Base-by-base conservation (phyloP, 2,888 invertebrate genomes). In the Lathronympha strigana region DNA sequence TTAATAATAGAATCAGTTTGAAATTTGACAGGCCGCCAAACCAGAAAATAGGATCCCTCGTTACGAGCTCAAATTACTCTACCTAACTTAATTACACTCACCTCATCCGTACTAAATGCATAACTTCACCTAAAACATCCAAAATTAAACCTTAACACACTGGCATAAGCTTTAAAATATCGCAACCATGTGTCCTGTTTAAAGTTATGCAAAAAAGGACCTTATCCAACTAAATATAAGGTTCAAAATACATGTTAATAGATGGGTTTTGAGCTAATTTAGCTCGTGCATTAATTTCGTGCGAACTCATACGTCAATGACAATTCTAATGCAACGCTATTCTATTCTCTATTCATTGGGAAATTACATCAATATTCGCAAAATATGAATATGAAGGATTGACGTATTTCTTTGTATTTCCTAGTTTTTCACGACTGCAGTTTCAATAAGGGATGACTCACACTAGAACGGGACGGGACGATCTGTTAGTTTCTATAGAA, bases 271-370 rank as follows among this genome's bases (percentile, higher is more conserved):
- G 40, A 15, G 17, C 54, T 54, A 43, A 55, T 43, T 40, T 25
- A 43, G 15, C 15, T 25, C 15, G 15, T 25, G 28, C 55, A 19
- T 40, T 19, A 28, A 55, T 55, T 28, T 55, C 4, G 55, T 11
- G 40, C 17, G 13, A 8, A 33, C 55, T 40, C 40, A 55, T 40
- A 55, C 15, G 40, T 55, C 55, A 55, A 19, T 43, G 28, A 40
- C 54, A 38, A 23, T 25, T n/a, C 23, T 17, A 43, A 21, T 43
- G 5, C 49, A 43, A 28, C 17, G 28, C 8, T 40, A 17, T 17
- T 33, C 28, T 19, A 31, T 51, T 51, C 28, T 2, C 21, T 11
- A 53, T 36, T 38, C 49, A 19, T 28, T 33, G 51, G 13, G 19
- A 50, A 51, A 33, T 33, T 19, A 33, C 19, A 33, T 33, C 33